Evolutionary conservation across 2,113 vertebrate species (phyloP).

Genomic region (Speoplatyrhinus poulsoni): DNA sequence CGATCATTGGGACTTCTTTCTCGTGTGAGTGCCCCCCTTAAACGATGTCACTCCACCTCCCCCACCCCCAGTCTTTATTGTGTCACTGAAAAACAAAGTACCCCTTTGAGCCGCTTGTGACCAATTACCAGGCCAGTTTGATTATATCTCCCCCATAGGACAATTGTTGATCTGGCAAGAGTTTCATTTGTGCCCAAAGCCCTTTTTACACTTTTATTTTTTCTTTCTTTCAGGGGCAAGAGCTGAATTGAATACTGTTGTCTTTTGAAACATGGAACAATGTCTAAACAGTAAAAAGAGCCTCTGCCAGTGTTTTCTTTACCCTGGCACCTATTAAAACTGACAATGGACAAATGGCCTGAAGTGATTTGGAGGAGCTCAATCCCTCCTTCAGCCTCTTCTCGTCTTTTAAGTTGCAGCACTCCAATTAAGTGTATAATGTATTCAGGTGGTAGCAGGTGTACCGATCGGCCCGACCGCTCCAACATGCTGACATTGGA

Average conservation of each 20-base stretch:
- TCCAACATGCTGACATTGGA: slow-evolving; percentile 90
- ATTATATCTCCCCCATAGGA: slow-evolving; percentile 94
- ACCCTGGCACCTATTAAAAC: slow-evolving; percentile 98
- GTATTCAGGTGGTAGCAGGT: slow-evolving; percentile 99
- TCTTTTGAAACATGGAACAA: slow-evolving; percentile 97
- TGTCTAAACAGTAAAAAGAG: slow-evolving; percentile 99
- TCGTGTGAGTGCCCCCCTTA: slow-evolving; percentile 93
- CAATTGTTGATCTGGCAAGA: slow-evolving; percentile 97
- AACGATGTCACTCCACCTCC: slow-evolving; percentile 77
- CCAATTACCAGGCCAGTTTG: slow-evolving; percentile 98
- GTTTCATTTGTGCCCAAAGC: slow-evolving; percentile 84
- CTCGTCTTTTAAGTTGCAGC: slow-evolving; percentile 91
- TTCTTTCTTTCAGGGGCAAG: slow-evolving; percentile 87
- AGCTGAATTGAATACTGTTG: slow-evolving; percentile 99
- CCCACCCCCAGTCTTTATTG: slow-evolving; percentile 73
- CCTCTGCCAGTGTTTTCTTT: slow-evolving; percentile 99
- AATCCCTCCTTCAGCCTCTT: slow-evolving; percentile 84
- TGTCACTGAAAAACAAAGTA: slow-evolving; percentile 77
- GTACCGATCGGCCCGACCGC: slow-evolving; percentile 93
- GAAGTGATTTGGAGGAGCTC: slow-evolving; percentile 99
- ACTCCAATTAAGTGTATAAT: slow-evolving; percentile 99
- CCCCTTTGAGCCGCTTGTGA: slow-evolving; percentile 87
- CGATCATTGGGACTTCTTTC: slow-evolving; percentile 99
- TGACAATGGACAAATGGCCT: slow-evolving; percentile 99
- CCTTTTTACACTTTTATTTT: slow-evolving; percentile 86